phyloP scores from a whole-genome alignment of 2,888 invertebrate genomes.

The Limnephilus lunatus region DNA sequence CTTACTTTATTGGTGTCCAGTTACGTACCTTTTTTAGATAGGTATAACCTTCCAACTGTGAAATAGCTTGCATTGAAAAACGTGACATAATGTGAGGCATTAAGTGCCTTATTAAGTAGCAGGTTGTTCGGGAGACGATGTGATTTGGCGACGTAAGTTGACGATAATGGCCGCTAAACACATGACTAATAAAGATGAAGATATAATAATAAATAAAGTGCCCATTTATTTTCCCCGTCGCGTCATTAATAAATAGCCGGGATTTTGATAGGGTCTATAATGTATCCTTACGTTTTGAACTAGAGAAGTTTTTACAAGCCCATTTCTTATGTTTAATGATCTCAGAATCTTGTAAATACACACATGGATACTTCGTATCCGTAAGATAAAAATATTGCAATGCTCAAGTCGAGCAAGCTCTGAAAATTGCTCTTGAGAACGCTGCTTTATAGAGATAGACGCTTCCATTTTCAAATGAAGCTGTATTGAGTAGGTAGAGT shows the following conservation, averaged over 20 bases:
- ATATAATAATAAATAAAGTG: slow-evolving; percentile 36
- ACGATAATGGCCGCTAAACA: slow-evolving; percentile 41
- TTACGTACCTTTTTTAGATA: not conserved
- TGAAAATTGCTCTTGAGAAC: not conserved
- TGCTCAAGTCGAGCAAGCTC: not conserved
- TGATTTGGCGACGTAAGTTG: slow-evolving; percentile 36
- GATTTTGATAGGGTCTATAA: slow-evolving; percentile 6
- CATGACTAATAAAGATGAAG: slow-evolving; percentile 43
- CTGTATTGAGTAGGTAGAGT: not conserved
- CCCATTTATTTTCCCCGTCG: slow-evolving; percentile 5
- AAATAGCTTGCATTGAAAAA: not conserved
- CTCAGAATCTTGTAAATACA: not conserved
- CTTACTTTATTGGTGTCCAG: not conserved
- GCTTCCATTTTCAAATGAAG: slow-evolving; percentile 2
- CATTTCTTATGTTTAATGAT: not conserved
- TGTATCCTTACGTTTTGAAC: not conserved
- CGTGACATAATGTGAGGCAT: slow-evolving; percentile 31
- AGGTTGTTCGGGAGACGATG: slow-evolving; percentile 41
- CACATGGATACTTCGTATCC: too few relatives aligned
- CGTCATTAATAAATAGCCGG: not conserved
- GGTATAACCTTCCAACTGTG: not conserved
- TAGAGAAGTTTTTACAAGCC: not conserved
- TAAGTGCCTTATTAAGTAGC: slow-evolving; percentile 38
- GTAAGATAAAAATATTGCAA: too few relatives aligned
- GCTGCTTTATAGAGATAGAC: not conserved